A percentile compares a stretch with the other conserved stretches of the same genome.
Evolutionary conservation across 2,797 vertebrate genomes (phyloP).

Genomic region (Anisognathus igniventris): DNA sequence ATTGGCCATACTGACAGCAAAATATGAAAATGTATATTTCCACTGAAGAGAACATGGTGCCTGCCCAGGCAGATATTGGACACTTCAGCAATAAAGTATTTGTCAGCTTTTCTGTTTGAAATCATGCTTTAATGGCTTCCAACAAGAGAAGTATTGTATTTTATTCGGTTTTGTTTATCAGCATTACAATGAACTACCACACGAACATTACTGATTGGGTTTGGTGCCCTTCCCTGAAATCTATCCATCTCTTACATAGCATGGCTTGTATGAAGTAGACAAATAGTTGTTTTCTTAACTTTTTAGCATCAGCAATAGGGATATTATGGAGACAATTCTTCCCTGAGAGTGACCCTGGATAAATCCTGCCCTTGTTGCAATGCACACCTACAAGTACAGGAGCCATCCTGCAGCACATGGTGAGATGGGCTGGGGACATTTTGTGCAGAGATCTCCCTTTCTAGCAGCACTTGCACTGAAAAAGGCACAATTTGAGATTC

Average conservation of each 20-base stretch:
- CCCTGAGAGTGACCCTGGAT: background rate
- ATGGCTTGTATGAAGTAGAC: background rate
- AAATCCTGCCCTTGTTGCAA: background rate
- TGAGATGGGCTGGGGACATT: background rate
- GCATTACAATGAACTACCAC: background rate
- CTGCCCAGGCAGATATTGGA: background rate
- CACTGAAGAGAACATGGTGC: background rate
- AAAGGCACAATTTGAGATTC: background rate
- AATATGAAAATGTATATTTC: background rate
- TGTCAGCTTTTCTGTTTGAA: constrained; percentile 39
- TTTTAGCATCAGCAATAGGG: background rate
- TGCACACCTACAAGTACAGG: background rate
- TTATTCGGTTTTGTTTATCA: constrained; percentile 5
- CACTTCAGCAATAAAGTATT: background rate
- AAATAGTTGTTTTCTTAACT: background rate
- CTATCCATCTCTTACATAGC: background rate
- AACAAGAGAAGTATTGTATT: background rate
- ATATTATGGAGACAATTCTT: background rate
- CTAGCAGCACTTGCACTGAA: background rate
- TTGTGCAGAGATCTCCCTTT: rapidly evolving
- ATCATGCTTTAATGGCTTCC: background rate
- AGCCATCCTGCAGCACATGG: background rate
- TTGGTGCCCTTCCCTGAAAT: background rate
- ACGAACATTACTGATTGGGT: background rate
- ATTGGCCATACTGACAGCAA: background rate